Evolutionary conservation across 2,797 vertebrate genomes (phyloP).

Genomic region (Merluccius polli): DNA sequence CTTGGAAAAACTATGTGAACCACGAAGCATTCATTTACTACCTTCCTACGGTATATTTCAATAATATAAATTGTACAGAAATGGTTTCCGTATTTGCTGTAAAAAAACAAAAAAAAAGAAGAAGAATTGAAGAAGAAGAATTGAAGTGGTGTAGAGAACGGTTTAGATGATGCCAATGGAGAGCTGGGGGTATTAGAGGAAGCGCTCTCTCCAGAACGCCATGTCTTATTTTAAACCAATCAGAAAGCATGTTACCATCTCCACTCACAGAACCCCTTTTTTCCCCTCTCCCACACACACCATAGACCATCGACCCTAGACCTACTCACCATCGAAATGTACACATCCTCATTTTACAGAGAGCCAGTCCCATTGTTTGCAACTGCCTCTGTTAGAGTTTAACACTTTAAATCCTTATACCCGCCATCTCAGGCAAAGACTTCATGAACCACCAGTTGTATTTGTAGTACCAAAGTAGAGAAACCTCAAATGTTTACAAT

Average conservation of each 20-base stretch:
- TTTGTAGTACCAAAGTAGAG: slow-evolving; percentile 69
- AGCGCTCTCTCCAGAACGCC: slow-evolving; percentile 65
- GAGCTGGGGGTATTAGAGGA: slow-evolving; percentile 64
- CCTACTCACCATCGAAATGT: not conserved
- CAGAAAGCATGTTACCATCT: slow-evolving; percentile 53
- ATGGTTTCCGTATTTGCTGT: slow-evolving; percentile 98
- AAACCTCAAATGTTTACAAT: slow-evolving; percentile 71
- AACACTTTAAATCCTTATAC: slow-evolving; percentile 36
- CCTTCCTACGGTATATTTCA: slow-evolving; percentile 72
- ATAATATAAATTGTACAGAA: slow-evolving; percentile 85
- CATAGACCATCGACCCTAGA: no score
- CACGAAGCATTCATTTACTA: slow-evolving; percentile 58
- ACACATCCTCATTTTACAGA: not conserved
- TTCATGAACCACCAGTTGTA: slow-evolving; percentile 49
- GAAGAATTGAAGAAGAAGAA: no score
- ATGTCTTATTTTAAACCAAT: slow-evolving; percentile 63
- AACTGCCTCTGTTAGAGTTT: slow-evolving; percentile 38
- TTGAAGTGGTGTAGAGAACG: slow-evolving; percentile 76
- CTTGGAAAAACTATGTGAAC: slow-evolving; percentile 68
- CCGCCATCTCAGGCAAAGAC: not conserved
- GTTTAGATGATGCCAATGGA: slow-evolving; percentile 75
- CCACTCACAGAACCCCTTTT: not conserved
- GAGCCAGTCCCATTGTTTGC: slow-evolving; percentile 4
- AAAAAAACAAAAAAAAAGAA: slow-evolving; percentile 40
- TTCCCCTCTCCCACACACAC: not conserved